Evolutionary conservation across 2,888 invertebrate species (phyloP).

Genomic region (Callosobruchus maculatus): DNA sequence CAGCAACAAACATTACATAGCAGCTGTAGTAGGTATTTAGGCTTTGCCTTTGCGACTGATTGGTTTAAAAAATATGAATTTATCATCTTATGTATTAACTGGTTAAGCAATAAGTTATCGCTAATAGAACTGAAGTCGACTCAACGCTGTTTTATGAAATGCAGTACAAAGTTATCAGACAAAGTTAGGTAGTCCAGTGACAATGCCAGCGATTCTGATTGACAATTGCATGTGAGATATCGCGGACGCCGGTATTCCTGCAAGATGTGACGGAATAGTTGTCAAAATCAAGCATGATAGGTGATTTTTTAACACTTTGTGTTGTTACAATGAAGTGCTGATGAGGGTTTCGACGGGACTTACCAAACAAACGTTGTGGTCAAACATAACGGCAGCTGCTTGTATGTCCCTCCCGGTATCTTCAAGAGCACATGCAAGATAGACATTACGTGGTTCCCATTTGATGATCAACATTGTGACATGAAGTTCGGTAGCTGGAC

Average conservation of each 20-base stretch:
- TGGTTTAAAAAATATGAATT: no score
- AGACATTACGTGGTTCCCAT: slow-evolving; percentile 99
- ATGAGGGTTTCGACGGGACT: slow-evolving; percentile 99
- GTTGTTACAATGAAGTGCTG: slow-evolving; percentile 74
- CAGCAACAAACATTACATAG: no score
- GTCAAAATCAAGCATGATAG: not conserved
- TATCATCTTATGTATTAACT: no score
- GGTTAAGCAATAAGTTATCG: no score
- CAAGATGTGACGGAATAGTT: not conserved
- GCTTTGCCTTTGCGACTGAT: no score
- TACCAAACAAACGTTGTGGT: slow-evolving; percentile 99
- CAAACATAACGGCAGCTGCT: slow-evolving; percentile 95
- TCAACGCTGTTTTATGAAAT: not conserved
- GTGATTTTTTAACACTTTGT: slow-evolving; percentile 42
- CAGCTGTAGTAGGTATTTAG: no score
- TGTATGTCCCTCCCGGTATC: slow-evolving; percentile 99
- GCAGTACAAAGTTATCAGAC: not conserved
- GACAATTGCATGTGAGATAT: not conserved
- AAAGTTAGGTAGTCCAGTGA: not conserved
- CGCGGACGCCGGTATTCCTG: not conserved
- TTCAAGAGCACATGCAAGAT: slow-evolving; percentile 99
- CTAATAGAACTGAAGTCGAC: no score
- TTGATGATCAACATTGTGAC: slow-evolving; percentile 99
- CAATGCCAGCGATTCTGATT: not conserved
- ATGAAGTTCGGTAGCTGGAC: slow-evolving; percentile 99